Percentiles rank a stretch among this genome's conserved stretches.
Conservation (phyloP, 2,113 vertebrate species). For the Osmerus eperlanus region DNA sequence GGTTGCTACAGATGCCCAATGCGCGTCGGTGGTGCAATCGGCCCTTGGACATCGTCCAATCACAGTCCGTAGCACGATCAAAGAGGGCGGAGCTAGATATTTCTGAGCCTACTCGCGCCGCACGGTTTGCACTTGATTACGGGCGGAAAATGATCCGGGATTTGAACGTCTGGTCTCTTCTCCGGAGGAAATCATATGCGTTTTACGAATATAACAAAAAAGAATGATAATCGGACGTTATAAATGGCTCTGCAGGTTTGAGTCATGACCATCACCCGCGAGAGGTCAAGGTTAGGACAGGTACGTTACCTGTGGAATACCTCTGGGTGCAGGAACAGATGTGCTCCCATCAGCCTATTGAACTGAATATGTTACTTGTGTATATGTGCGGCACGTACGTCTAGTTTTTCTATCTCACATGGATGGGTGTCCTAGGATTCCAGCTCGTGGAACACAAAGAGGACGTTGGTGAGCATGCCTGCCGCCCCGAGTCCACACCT, state of each 20-base stretch:
- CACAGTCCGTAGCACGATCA: slow-evolving; percentile 49
- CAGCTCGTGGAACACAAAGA: slow-evolving; percentile 55
- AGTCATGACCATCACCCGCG: slow-evolving; percentile 44
- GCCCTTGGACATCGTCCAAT: slow-evolving; percentile 65
- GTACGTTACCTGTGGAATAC: slow-evolving; percentile 68
- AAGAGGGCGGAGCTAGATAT: slow-evolving; percentile 55
- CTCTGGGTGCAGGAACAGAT: not conserved
- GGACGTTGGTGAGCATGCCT: slow-evolving; percentile 36
- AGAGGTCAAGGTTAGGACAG: slow-evolving; percentile 56
- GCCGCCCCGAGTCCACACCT: slow-evolving; percentile 33
- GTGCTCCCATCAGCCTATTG: not conserved
- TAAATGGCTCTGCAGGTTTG: not conserved
- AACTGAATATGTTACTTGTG: not conserved
- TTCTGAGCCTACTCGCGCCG: slow-evolving; percentile 15
- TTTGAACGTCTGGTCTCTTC: not conserved
- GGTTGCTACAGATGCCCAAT: slow-evolving; percentile 48
- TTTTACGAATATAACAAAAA: not conserved
- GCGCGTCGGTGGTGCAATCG: slow-evolving; percentile 54
- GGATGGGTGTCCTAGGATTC: slow-evolving; percentile 49
- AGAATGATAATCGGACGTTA: no score
- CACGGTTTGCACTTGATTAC: slow-evolving; percentile 52
- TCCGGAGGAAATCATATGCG: not conserved
- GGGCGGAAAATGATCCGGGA: slow-evolving; percentile 39
- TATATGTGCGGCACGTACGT: slow-evolving; percentile 1
- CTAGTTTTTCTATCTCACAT: slow-evolving; percentile 33